Percentiles rank a stretch among this genome's conserved stretches.
Conservation (phyloP, 2,888 invertebrate genomes). For the Drosophila mercatorum region DNA sequence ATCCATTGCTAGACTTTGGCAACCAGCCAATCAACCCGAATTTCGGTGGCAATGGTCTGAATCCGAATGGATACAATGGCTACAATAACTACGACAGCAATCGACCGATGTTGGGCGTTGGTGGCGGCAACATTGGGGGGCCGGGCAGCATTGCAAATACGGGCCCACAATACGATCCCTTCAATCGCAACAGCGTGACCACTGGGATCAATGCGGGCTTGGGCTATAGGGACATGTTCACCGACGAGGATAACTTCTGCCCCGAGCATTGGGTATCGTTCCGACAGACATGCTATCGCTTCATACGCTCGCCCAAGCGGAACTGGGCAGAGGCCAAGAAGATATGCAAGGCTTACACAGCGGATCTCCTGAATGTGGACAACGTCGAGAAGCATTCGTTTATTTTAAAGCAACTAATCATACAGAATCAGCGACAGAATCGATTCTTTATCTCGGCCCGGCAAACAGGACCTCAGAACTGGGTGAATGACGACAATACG, state of each 20-base stretch:
- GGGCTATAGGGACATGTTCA: conserved; percentile 73
- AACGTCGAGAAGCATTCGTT: conserved; percentile 94
- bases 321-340: conserved; percentile 92
- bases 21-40: conserved; percentile 57
- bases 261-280: conserved; percentile 95
- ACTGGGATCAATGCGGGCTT: conserved; percentile 29
- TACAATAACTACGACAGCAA: conserved; percentile 48
- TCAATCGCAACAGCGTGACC: conserved; percentile 67
- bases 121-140: conserved; percentile 44
- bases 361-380: conserved; percentile 92
- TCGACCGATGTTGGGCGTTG: conserved; percentile 41
- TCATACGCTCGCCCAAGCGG: conserved; percentile 93
- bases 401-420: conserved; percentile 91
- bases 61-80: conserved; percentile 54
- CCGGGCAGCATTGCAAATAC: conserved; percentile 45
- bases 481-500: conserved; percentile 94
- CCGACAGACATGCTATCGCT: conserved; percentile 93
- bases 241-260: conserved; percentile 86
- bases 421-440: conserved; percentile 93
- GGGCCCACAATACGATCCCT: conserved; percentile 77
- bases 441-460: conserved; percentile 94
- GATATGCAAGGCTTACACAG: conserved; percentile 93
- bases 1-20: conserved; percentile 73
- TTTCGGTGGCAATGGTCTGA: conserved; percentile 39
- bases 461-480: conserved; percentile 90